Percentiles rank a stretch among this genome's conserved stretches.
phyloP scores from a whole-genome alignment of 2,888 invertebrate species.

The Drosophila barbarae region DNA sequence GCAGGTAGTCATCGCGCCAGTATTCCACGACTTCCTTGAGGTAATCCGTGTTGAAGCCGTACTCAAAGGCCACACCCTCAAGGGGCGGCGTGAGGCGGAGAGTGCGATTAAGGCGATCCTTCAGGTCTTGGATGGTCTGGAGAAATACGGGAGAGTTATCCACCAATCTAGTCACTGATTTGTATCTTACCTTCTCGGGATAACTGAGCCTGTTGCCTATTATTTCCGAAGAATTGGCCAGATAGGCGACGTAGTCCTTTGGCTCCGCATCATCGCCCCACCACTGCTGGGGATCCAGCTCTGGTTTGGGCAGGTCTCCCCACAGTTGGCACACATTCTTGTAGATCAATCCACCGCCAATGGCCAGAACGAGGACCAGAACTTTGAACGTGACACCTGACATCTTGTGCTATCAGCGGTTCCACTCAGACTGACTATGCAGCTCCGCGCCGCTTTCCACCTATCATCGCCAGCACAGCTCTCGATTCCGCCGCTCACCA shows the following conservation, averaged over 20 bases:
- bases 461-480: slow-evolving; percentile 15
- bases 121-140: slow-evolving; percentile 83
- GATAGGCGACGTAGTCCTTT: slow-evolving; percentile 63
- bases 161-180: too few species aligned
- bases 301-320: slow-evolving; percentile 58
- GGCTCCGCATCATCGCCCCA: slow-evolving; percentile 76
- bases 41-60: slow-evolving; percentile 89
- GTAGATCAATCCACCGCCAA: slow-evolving; percentile 64
- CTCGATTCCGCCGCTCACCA: slow-evolving; percentile 21
- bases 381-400: slow-evolving; percentile 53
- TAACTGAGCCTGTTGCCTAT: slow-evolving; percentile 62
- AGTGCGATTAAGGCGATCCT: slow-evolving; percentile 81
- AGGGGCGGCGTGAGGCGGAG: slow-evolving; percentile 82
- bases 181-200: slow-evolving; percentile 54
- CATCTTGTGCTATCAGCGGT: slow-evolving; percentile 46
- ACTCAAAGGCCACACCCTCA: slow-evolving; percentile 85
- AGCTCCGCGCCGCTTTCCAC: background rate
- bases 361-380: slow-evolving; percentile 63
- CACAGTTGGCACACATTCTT: slow-evolving; percentile 57
- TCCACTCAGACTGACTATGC: slow-evolving; percentile 24
- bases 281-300: slow-evolving; percentile 69
- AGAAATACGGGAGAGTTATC: background rate
- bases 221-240: slow-evolving; percentile 66
- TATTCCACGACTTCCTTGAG: slow-evolving; percentile 86
- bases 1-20: slow-evolving; percentile 89